Evolutionary conservation across 1,140 invertebrate genomes (phyloP), one percentile per base, ranked within the genome.

Genomic region (Geopemphigus sp.): DNA sequence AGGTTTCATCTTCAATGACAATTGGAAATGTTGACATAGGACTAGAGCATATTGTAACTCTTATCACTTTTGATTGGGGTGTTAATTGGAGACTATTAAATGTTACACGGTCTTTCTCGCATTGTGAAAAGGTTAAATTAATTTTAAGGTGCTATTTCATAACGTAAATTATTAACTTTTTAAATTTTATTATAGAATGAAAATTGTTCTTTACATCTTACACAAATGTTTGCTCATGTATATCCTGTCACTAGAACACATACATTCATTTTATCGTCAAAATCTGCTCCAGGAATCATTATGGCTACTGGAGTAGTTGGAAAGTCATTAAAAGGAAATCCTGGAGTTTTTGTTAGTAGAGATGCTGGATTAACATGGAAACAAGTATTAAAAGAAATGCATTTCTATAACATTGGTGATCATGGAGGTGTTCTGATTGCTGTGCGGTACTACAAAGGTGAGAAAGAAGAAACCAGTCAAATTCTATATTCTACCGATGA

Each of bases 51-150:
- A 84, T 95, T 45, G 85, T 89, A 0, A 93, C 93, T 0, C 84
- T 94, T n/a, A 95, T 97, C 56, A 93, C 93, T 0, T 97, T 91
- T 85, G 93, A 97, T 86, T 93, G 94, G 83, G 95, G 95, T 47
- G 89, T 88, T n/a, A 90, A 90, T 1, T 97, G 95, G 95, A 88
- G 87, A 5, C 86, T 86, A 1, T 89, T 97, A 54, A 88, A 88
- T 81, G 76, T 80, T 15, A 80, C 76, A 45, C 74, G 57, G 1
- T 78, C 74, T n/a, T 78, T 78, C 11, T 61, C 74, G 26, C 57
- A 78, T 61, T 78, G 74, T 78, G 74, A 78, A 63, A 63, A 78
- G 39, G 74, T 78, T 68, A 47, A 24, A 5, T 29, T 53, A 14
- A 72, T 53, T 17, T 76, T 59, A 12, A 59, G 2, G 19, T 22